These are phyloP conservation scores for Rhodophaea formosa DNA, from an alignment of 2,888 invertebrate species.

Conservation along the genomic window DNA sequence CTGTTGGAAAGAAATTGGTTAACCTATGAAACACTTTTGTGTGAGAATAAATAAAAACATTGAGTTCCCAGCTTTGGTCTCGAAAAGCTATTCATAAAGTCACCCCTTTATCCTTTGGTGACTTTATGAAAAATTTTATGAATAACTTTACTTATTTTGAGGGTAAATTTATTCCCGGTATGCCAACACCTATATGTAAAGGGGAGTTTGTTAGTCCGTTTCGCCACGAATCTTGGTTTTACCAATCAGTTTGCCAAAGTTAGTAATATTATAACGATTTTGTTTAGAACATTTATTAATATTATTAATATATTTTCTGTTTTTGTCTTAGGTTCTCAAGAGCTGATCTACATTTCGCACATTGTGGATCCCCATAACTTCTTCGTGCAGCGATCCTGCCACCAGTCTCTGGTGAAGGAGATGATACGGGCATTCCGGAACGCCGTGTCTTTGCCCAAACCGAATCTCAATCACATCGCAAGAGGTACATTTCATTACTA, in stretches of 20 bases:
- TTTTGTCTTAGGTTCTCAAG: constrained; percentile 60
- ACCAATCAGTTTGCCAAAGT: too few species aligned
- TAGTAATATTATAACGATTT: too few species aligned
- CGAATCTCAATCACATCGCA: constrained; percentile 47
- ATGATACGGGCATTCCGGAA: constrained; percentile 62
- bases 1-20: too few species aligned
- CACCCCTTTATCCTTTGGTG: too few species aligned
- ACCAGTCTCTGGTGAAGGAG: constrained; percentile 58
- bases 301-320: background rate
- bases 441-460: constrained; percentile 54
- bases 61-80: too few species aligned
- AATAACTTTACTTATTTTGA: background rate
- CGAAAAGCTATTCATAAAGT: too few species aligned
- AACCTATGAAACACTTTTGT: too few species aligned
- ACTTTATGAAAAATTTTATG: constrained; percentile 2
- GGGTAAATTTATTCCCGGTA: constrained; percentile 11
- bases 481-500: constrained; percentile 52
- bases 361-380: constrained; percentile 83
- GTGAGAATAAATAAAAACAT: too few species aligned
- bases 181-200: too few species aligned
- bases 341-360: constrained; percentile 78
- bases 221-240: too few species aligned
- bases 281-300: too few species aligned
- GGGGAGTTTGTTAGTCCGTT: too few species aligned
- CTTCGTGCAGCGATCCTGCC: constrained; percentile 76